Evolutionary conservation across 2,113 vertebrate genomes (phyloP).

Genomic region (Xerus inauris): DNA sequence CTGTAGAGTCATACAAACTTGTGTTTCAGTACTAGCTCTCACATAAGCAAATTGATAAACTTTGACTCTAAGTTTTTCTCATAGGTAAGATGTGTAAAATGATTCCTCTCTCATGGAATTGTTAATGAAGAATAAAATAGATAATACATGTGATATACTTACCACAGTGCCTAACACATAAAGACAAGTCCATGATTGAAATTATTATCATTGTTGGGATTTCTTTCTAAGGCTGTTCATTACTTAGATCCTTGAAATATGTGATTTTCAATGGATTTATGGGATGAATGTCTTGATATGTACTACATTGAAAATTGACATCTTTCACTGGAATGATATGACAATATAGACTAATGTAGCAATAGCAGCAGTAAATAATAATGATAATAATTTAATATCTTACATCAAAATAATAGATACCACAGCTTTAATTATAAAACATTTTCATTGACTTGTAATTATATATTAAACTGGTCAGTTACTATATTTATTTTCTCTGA

Average conservation of each 20-base stretch:
- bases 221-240: background rate
- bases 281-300: background rate
- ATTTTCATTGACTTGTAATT: slow-evolving; percentile 25
- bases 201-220: background rate
- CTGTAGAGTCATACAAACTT: background rate
- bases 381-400: background rate
- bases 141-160: background rate
- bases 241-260: background rate
- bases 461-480: background rate
- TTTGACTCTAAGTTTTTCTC: background rate
- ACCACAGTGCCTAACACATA: background rate
- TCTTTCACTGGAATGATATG: background rate
- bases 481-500: background rate
- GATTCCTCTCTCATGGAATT: background rate
- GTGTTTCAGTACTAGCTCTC: background rate
- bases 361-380: background rate
- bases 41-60: background rate
- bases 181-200: background rate
- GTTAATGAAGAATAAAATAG: background rate
- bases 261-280: background rate
- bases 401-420: background rate
- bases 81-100: background rate
- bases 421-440: slow-evolving; percentile 20
- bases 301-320: background rate
- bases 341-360: background rate